These are phyloP conservation scores for Clarias platycephalus DNA, from an alignment of 2,797 vertebrate species.

Conservation along the genomic window DNA sequence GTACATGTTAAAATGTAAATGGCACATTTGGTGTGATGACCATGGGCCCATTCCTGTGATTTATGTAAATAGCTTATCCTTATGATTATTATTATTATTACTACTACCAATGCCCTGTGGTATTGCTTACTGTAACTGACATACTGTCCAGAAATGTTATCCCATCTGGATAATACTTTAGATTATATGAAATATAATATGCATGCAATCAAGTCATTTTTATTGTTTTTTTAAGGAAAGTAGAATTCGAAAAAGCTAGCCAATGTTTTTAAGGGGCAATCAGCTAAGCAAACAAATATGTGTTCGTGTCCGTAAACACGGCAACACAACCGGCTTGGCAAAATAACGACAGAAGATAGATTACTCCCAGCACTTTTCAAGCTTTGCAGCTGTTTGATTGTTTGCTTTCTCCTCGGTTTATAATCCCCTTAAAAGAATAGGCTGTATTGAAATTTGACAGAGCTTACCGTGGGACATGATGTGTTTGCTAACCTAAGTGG, in stretches of 20 bases:
- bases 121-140: neutral
- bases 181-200: neutral
- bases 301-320: constrained; percentile 63
- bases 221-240: neutral
- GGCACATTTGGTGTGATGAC: neutral
- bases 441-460: constrained; percentile 37
- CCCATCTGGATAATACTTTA: neutral
- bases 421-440: constrained; percentile 52
- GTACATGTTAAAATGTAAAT: constrained; percentile 9
- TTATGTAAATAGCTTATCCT: neutral
- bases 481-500: constrained; percentile 20
- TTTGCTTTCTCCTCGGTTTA: constrained; percentile 63
- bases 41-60: neutral
- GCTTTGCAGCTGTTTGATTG: constrained; percentile 61
- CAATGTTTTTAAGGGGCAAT: constrained; percentile 55
- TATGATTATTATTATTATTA: neutral
- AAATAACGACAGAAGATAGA: constrained; percentile 65
- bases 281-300: constrained; percentile 63
- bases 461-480: constrained; percentile 21
- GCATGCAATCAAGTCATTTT: neutral
- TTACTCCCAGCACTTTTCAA: constrained; percentile 66
- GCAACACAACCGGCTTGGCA: constrained; percentile 59
- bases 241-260: constrained; percentile 33
- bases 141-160: neutral
- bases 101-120: neutral